These are phyloP conservation scores for Micronycteris hirsuta DNA, from an alignment of 2,113 vertebrate genomes.

Conservation along the genomic window DNA sequence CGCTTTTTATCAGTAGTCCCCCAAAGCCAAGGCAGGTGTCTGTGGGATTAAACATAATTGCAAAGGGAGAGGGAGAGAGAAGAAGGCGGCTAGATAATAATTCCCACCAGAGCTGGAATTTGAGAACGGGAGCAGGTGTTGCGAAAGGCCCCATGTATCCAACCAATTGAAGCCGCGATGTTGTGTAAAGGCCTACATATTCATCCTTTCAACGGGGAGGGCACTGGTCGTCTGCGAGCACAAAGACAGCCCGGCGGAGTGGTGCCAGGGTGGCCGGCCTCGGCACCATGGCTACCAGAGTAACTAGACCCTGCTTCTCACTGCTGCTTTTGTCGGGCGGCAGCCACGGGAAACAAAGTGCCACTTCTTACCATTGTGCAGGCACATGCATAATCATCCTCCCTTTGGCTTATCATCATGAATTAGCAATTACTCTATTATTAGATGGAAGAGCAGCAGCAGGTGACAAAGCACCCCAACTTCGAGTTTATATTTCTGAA, in stretches of 20 bases:
- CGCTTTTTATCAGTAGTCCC: slow-evolving; percentile 56
- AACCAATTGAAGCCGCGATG: slow-evolving; percentile 40
- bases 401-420: slow-evolving; percentile 58
- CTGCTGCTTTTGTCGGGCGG: slow-evolving; percentile 59
- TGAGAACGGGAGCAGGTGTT: slow-evolving; percentile 72
- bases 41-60: slow-evolving; percentile 72
- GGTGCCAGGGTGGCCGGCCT: slow-evolving; percentile 46
- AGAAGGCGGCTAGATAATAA: slow-evolving; percentile 2
- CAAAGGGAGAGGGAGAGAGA: neutral
- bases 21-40: slow-evolving; percentile 71
- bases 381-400: slow-evolving; percentile 51
- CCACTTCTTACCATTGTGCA: slow-evolving; percentile 65
- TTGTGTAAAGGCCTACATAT: slow-evolving; percentile 56
- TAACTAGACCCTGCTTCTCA: slow-evolving; percentile 45
- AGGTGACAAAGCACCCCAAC: slow-evolving; percentile 55
- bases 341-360: slow-evolving; percentile 56
- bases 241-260: slow-evolving; percentile 54
- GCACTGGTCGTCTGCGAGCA: slow-evolving; percentile 48
- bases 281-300: slow-evolving; percentile 30
- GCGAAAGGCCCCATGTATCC: neutral
- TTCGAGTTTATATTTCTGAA: slow-evolving; percentile 7
- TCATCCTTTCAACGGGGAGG: slow-evolving; percentile 66
- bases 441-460: slow-evolving; percentile 33
- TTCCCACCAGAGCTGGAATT: slow-evolving; percentile 21
- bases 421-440: slow-evolving; percentile 71